A percentile compares a stretch with the other conserved stretches of the same genome.
Evolutionary conservation across 2,113 vertebrate genomes (phyloP).

Genomic region (Galeopterus variegatus): DNA sequence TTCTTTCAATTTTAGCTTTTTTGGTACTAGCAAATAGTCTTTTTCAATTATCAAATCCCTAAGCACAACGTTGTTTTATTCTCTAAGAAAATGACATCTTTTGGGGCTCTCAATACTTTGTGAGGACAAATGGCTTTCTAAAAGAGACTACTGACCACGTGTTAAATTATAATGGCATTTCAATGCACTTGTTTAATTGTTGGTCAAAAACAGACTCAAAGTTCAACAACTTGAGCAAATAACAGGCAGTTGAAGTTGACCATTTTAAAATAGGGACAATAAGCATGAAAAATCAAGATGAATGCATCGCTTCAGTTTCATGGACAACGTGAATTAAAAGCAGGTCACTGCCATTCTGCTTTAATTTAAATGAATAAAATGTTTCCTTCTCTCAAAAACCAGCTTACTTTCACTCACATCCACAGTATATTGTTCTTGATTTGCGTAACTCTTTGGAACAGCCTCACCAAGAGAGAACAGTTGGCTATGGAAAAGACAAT

Average conservation of each 20-base stretch:
- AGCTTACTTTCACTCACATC: slow-evolving; percentile 83
- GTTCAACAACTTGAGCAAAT: slow-evolving; percentile 84
- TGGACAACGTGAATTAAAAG: slow-evolving; percentile 85
- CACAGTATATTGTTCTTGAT: slow-evolving; percentile 80
- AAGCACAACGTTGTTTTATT: slow-evolving; percentile 46
- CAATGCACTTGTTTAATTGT: slow-evolving; percentile 77
- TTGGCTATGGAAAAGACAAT: slow-evolving; percentile 67
- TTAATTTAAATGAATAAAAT: slow-evolving; percentile 85
- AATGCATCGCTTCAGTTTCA: slow-evolving; percentile 83
- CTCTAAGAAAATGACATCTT: slow-evolving; percentile 58
- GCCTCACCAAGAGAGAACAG: slow-evolving; percentile 43
- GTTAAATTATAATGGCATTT: slow-evolving; percentile 60
- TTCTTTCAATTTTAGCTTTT: slow-evolving; percentile 40
- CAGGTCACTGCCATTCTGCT: slow-evolving; percentile 83
- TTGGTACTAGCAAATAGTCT: background rate
- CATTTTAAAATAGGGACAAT: slow-evolving; percentile 83
- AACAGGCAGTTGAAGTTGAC: slow-evolving; percentile 81
- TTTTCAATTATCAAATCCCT: background rate
- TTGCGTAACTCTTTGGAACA: slow-evolving; percentile 62
- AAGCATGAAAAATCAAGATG: slow-evolving; percentile 84
- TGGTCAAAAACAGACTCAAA: slow-evolving; percentile 79
- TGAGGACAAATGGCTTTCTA: slow-evolving; percentile 65
- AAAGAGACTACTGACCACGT: slow-evolving; percentile 36
- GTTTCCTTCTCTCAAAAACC: slow-evolving; percentile 83
- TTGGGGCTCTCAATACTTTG: background rate